Evolutionary conservation across 2,888 invertebrate genomes (phyloP).

Genomic region (Dasysyrphus tricinctus): DNA sequence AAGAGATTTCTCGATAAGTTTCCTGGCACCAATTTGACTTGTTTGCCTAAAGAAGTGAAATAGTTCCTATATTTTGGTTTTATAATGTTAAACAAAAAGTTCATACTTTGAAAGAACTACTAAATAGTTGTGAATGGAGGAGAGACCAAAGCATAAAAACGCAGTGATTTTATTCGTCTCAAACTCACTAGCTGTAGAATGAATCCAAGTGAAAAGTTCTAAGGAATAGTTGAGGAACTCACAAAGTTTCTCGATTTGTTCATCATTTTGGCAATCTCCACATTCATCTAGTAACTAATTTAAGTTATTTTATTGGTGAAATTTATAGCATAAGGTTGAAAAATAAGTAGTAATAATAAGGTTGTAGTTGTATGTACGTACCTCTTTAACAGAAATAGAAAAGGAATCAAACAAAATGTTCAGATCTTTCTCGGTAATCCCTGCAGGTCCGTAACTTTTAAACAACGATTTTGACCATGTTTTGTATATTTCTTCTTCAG

Average conservation of each 20-base stretch:
- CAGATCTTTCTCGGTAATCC: slow-evolving; percentile 15
- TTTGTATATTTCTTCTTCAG: slow-evolving; percentile 37
- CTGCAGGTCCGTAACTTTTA: slow-evolving; percentile 38
- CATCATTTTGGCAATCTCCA: slow-evolving; percentile 9
- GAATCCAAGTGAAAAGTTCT: slow-evolving; percentile 61
- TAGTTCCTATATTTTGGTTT: not conserved
- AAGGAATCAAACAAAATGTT: slow-evolving; percentile 37
- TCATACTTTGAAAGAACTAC: slow-evolving; percentile 35
- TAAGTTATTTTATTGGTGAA: not conserved
- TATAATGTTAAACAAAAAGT: not conserved
- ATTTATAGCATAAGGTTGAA: not conserved
- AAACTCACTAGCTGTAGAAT: slow-evolving; percentile 34
- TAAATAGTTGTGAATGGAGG: slow-evolving; percentile 33
- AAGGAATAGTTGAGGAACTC: slow-evolving; percentile 39
- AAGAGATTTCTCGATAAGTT: slow-evolving; percentile 34
- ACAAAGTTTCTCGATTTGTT: slow-evolving; percentile 20
- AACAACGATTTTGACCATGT: slow-evolving; percentile 49
- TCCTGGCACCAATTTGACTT: not conserved
- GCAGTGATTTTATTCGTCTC: slow-evolving; percentile 15
- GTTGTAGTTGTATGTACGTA: not conserved
- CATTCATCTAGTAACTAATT: slow-evolving; percentile 45
- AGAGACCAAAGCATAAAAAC: slow-evolving; percentile 59
- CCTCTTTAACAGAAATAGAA: slow-evolving; percentile 19
- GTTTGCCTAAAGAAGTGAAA: slow-evolving; percentile 5
- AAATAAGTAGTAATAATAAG: too few species aligned